Conservation (phyloP, 2,113 vertebrate species). For the Actenoides lindsayi region DNA sequence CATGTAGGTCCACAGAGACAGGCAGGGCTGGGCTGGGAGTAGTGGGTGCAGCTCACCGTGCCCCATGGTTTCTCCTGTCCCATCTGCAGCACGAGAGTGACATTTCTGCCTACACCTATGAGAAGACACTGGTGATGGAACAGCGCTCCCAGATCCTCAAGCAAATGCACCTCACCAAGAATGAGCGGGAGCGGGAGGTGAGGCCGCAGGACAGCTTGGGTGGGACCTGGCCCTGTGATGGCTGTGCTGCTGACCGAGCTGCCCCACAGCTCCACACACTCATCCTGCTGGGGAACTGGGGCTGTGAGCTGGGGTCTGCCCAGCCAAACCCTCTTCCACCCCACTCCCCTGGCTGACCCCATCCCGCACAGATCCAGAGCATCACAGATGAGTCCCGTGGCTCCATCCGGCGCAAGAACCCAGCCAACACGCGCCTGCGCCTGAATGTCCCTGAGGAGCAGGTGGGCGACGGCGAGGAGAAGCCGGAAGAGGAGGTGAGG, state of each 20-base stretch:
- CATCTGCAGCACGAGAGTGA: constrained; percentile 90
- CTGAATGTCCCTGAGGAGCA: constrained; percentile 89
- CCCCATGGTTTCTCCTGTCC: neutral
- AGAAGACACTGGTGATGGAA: constrained; percentile 98
- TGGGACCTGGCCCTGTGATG: neutral
- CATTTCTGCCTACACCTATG: constrained; percentile 98
- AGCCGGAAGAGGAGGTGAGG: constrained; percentile 93
- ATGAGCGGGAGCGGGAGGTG: constrained; percentile 95
- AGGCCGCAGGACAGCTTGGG: neutral
- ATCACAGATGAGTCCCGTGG: constrained; percentile 95
- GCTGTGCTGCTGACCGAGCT: accelerated
- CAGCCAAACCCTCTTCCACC: neutral
- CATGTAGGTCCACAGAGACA: neutral
- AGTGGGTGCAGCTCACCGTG: neutral
- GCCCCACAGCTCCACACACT: neutral
- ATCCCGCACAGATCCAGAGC: constrained; percentile 88
- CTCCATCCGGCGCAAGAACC: constrained; percentile 95
- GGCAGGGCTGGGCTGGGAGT: neutral
- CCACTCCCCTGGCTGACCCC: neutral
- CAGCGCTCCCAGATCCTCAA: constrained; percentile 98
- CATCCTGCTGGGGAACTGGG: neutral
- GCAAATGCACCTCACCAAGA: constrained; percentile 98
- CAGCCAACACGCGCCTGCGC: constrained; percentile 86
- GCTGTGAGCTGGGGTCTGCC: neutral
- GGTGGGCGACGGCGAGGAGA: constrained; percentile 86